phyloP scores from a whole-genome alignment of 2,113 vertebrate species.

The Scomber japonicus region DNA sequence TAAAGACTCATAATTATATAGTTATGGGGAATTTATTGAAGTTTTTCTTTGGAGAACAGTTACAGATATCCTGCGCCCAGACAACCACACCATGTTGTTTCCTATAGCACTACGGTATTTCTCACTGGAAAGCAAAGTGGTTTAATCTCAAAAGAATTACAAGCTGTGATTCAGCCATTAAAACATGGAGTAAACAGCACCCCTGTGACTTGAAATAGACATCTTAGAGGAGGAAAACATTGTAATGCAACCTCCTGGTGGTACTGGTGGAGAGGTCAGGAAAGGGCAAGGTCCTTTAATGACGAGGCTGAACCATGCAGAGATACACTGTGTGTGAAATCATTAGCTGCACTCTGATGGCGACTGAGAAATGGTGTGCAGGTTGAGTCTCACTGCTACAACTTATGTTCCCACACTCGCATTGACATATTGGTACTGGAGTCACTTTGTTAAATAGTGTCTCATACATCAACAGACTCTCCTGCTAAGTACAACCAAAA shows the following conservation, averaged over 20 bases:
- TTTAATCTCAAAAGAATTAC: neutral
- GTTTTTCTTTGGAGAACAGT: neutral
- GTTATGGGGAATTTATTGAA: neutral
- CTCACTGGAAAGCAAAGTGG: neutral
- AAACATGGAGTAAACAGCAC: constrained; percentile 11
- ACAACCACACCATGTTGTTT: constrained; percentile 3
- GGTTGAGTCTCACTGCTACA: constrained; percentile 24
- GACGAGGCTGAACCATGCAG: constrained; percentile 29
- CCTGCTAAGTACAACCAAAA: constrained; percentile 7
- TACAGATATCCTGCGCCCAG: neutral
- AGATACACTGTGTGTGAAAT: constrained; percentile 18
- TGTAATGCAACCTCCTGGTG: neutral
- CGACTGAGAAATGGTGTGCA: constrained; percentile 14
- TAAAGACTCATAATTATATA: neutral
- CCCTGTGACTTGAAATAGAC: constrained; percentile 11
- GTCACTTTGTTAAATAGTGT: constrained; percentile 26
- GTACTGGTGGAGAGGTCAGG: neutral
- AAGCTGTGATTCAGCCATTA: constrained; percentile 14
- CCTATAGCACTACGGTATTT: neutral
- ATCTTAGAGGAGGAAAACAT: constrained; percentile 10
- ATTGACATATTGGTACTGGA: constrained; percentile 36
- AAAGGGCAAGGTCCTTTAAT: constrained; percentile 18
- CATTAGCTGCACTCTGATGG: constrained; percentile 37
- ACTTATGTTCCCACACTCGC: constrained; percentile 17
- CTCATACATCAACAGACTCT: neutral